Conservation (phyloP, 2,888 invertebrate genomes). For the Anarsia innoxiella region DNA sequence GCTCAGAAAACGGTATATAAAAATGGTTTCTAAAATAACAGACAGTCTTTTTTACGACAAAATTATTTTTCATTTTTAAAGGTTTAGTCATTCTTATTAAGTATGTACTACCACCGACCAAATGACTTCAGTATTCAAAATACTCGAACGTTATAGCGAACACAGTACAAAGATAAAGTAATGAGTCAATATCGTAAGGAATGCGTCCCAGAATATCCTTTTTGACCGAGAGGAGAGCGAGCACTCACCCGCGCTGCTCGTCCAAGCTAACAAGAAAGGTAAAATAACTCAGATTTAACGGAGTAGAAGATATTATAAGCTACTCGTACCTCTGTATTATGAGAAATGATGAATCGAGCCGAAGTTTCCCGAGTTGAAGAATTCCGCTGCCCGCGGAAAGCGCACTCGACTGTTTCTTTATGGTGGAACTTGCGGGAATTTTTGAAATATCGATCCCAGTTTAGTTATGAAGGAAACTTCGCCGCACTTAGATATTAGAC, state of each 20-base stretch:
- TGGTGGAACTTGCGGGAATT: constrained; percentile 51
- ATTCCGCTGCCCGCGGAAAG: constrained; percentile 46
- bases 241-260: constrained; percentile 3
- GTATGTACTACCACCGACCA: no score
- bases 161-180: no score
- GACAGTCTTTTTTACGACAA: no score
- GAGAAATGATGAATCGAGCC: constrained; percentile 54
- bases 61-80: no score
- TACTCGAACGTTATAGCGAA: no score
- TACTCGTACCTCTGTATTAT: constrained; percentile 30
- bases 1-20: no score
- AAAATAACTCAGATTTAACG: constrained; percentile 55
- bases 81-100: no score
- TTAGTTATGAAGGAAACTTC: constrained; percentile 33
- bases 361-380: constrained; percentile 53
- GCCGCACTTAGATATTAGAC: constrained; percentile 26
- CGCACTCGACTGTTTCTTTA: constrained; percentile 63
- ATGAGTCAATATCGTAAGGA: no score
- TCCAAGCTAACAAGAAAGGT: constrained; percentile 33
- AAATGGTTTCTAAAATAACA: no score
- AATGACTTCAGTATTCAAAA: no score
- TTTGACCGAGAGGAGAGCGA: not conserved
- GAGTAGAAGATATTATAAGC: constrained; percentile 55
- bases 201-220: no score
- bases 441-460: constrained; percentile 55